phyloP scores from a whole-genome alignment of 2,113 vertebrate species.

The Poicephalus meyeri region DNA sequence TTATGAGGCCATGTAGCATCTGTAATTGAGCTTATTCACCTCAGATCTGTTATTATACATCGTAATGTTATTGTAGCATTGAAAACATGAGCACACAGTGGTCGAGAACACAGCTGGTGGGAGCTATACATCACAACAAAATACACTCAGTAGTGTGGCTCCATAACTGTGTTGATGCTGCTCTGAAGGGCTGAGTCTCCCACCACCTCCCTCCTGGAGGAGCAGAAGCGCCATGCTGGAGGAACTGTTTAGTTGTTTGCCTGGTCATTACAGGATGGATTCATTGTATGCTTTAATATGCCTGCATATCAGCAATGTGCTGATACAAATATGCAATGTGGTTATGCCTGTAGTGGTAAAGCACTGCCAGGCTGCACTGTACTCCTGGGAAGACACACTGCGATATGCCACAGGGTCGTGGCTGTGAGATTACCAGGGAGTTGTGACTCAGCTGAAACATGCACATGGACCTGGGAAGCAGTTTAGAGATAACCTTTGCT shows the following conservation, averaged over 20 bases:
- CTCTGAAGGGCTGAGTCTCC: not conserved
- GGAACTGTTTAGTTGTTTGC: accelerated
- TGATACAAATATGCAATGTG: not conserved
- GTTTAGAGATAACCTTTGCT: not conserved
- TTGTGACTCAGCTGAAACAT: not conserved
- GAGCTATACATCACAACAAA: not conserved
- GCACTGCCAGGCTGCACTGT: accelerated
- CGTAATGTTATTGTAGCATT: not conserved
- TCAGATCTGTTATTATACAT: accelerated
- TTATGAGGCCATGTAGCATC: not conserved
- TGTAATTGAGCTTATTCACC: not conserved
- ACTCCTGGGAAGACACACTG: not conserved
- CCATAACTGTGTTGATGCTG: accelerated
- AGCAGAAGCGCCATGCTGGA: not conserved
- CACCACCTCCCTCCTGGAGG: accelerated
- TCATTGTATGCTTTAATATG: not conserved
- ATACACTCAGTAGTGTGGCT: accelerated
- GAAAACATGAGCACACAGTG: not conserved
- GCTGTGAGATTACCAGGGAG: not conserved
- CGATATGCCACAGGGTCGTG: not conserved
- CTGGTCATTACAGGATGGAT: not conserved
- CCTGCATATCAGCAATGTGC: not conserved
- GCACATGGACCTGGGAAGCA: not conserved
- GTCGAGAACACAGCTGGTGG: accelerated
- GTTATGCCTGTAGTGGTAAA: not conserved